Evolutionary conservation across 2,888 invertebrate genomes (phyloP), one percentile per base, ranked within the genome.

Genomic region (Amorpha juglandis): DNA sequence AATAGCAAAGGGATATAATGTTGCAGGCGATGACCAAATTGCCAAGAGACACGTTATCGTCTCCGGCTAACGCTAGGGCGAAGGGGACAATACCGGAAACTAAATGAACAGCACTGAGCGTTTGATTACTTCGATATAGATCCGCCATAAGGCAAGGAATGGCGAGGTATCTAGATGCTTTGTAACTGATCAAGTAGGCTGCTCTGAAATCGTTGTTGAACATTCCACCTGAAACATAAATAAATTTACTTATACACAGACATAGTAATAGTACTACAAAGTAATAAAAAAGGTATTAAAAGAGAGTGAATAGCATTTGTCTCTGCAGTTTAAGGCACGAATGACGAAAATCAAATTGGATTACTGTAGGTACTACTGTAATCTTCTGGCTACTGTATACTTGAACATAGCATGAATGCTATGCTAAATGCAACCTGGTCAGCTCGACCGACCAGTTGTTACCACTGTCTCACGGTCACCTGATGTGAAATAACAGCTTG

Each of bases 131-230:
- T 0, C 80, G 72, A 62, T 87, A 84, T 1, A 91, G 67, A 50
- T 92, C 92, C 0, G 91, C 91, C 81, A 86, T 91, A 0, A 92
- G 68, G 65, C 90, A 90, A 0, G 92, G 88, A 16, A 92, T 68
- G 0, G 91, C 83, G 16, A 92, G 74, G 70, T 91, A 90, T 33
- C 81, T 79, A 1, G 85, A 71, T 0, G 91, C 91, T 12, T 77
- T 79, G 52, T 78, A 69, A 66, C 89, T 90, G 38, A 91, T 68
- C 8, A 19, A 3, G 74, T 89, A 92, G 21, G 79, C 73, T 65
- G 77, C 55, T 9, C 74, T 73, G 67, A 90, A 80, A 75, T 92
- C 90, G 62, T 79, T 82, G 68, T 83, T 77, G 71, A 88, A 77
- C 35, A 71, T 63, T 64, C 78, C 81, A 62, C 88, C 90, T 91